Base-by-base conservation (phyloP, 2,888 invertebrate genomes). In the Rhyacophila evoluta region DNA sequence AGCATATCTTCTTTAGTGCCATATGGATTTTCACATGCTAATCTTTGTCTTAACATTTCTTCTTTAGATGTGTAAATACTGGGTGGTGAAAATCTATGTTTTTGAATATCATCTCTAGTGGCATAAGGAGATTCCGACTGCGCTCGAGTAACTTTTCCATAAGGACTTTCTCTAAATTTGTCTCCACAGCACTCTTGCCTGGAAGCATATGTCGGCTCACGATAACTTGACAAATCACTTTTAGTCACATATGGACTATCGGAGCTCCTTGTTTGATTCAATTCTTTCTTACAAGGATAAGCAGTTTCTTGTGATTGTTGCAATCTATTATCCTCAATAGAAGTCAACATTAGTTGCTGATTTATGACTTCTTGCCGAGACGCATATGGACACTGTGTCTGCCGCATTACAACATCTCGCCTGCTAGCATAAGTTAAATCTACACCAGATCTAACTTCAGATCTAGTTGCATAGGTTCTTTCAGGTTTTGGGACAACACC, bases 401-500 rank as follows among this genome's bases (percentile, higher is more conserved):
- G 76, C 39, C 79, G 72, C 67, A 72, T 79, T 11, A 78, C 29
- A 25, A 81, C 75, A 6, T 79, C 79, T 67, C 75, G 77, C 36
- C 75, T 78, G 19, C 69, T 72, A 15, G 72, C 74, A 41, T 79
- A 78, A 12, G 68, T 67, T 4, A 78, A 74, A 11, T 79, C 79
- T 4, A 25, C 55, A n/a, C 29, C n/a, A 11, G 19, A 55, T 19
- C 6, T 68, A 10, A 72, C 69, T 37, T 81, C 79, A 25, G 71
- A 69, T 74, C 81, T 73, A 19, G 82, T 88, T 79, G 89, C 87
- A 81, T 90, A 90, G 27, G 89, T 90, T 83, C 90, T 86, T 84
- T 89, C 87, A 71, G 89, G 89, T 84, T 89, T 90, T 84, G 89
- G 89, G 82, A 90, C 89, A 83, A 89, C 89, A 81, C 90, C 90